Percentiles rank a stretch among this genome's conserved stretches.
Evolutionary conservation across 2,888 invertebrate species (phyloP).

Genomic region (Zaprionus obscuricornis): DNA sequence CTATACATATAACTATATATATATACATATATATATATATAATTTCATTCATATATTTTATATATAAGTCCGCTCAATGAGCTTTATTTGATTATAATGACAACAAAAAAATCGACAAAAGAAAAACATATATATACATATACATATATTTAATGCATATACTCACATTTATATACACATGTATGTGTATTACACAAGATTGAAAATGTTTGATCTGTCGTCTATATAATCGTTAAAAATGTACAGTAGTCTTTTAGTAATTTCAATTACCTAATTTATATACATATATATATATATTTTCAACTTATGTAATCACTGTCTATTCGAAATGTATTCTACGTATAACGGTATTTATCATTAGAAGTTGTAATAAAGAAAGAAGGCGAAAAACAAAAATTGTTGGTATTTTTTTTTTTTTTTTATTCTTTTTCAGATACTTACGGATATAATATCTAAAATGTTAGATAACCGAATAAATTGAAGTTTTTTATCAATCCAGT

Average conservation of each 20-base stretch:
- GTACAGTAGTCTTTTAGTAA: conserved; percentile 23
- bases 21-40: not conserved
- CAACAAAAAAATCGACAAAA: too few species aligned
- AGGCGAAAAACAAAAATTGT: conserved; percentile 24
- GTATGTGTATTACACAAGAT: conserved; percentile 16
- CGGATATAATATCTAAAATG: too few species aligned
- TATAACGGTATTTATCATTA: conserved; percentile 39
- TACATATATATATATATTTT: conserved; percentile 29
- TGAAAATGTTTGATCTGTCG: conserved; percentile 17
- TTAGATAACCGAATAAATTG: too few species aligned
- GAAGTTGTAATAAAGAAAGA: conserved; percentile 56
- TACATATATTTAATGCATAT: not conserved
- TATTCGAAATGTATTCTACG: conserved; percentile 40
- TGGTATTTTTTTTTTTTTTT: too few species aligned
- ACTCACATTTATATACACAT: too few species aligned
- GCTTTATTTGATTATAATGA: not conserved
- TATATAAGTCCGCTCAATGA: not conserved
- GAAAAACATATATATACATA: conserved; percentile 3
- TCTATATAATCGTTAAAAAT: conserved; percentile 13
- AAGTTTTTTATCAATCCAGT: too few species aligned
- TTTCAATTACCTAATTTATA: conserved; percentile 13
- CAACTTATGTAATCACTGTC: conserved; percentile 40
- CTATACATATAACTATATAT: not conserved
- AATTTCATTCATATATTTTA: not conserved
- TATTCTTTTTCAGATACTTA: too few species aligned